These are phyloP conservation scores for Chrysemys picta DNA, from an alignment of 2,113 vertebrate genomes.

Conservation along the genomic window DNA sequence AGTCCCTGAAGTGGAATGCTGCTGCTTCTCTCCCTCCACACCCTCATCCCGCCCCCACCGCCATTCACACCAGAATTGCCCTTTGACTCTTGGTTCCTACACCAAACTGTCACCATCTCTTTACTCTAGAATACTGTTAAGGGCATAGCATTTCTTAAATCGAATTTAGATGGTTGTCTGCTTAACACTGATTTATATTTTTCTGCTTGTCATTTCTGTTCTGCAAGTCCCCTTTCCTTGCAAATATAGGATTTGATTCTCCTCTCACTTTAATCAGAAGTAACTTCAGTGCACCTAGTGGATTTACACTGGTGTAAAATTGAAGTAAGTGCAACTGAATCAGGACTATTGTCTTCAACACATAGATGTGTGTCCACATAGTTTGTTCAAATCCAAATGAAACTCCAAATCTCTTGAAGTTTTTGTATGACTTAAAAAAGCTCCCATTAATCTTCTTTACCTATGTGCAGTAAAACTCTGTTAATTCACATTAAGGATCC, in stretches of 20 bases:
- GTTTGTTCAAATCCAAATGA: constrained; percentile 9
- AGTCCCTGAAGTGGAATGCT: neutral
- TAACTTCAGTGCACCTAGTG: neutral
- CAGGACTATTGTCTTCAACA: neutral
- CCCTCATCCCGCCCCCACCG: neutral
- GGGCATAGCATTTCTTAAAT: neutral
- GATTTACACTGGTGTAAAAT: neutral
- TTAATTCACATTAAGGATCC: constrained; percentile 49
- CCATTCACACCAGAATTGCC: neutral
- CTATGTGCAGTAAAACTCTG: constrained; percentile 59
- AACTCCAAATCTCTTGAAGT: neutral
- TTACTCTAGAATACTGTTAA: neutral
- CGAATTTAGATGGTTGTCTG: neutral
- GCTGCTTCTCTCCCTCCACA: neutral
- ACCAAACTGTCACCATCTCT: neutral
- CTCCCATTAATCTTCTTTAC: constrained; percentile 62
- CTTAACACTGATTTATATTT: neutral
- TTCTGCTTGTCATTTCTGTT: neutral
- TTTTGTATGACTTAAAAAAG: constrained; percentile 40
- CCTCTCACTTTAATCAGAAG: neutral
- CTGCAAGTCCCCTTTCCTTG: neutral
- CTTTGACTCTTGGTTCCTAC: neutral
- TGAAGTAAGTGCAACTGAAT: neutral
- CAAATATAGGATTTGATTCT: neutral
- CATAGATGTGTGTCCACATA: neutral